Percentiles rank a stretch among this genome's conserved stretches.
phyloP scores from a whole-genome alignment of 2,888 invertebrate genomes.

The Villa cingulata region DNA sequence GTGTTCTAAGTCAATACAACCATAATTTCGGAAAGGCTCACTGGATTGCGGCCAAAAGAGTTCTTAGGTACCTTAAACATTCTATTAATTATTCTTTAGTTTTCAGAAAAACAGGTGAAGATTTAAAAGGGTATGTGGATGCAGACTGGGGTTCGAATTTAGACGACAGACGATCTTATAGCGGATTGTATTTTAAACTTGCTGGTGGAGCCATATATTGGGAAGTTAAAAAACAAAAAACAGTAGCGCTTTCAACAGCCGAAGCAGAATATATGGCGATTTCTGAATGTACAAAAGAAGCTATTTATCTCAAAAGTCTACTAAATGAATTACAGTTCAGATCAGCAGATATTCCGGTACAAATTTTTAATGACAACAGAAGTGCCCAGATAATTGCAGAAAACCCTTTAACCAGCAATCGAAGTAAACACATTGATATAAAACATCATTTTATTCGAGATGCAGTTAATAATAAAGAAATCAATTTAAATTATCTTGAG shows the following conservation, averaged over 20 bases:
- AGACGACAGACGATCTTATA: constrained; percentile 13
- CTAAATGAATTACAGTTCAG: neutral
- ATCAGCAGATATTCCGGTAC: constrained; percentile 1
- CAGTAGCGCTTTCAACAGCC: constrained; percentile 10
- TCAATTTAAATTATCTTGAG: constrained; percentile 11
- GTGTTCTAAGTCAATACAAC: constrained; percentile 14
- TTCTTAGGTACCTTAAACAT: constrained; percentile 12
- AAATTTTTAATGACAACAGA: constrained; percentile 13
- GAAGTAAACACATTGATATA: constrained; percentile 15
- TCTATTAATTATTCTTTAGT: constrained; percentile 10
- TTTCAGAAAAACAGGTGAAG: constrained; percentile 2
- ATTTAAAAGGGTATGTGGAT: constrained; percentile 11
- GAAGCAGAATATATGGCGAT: constrained; percentile 14
- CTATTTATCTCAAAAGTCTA: neutral
- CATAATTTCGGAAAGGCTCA: constrained; percentile 11
- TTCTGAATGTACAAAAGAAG: constrained; percentile 3
- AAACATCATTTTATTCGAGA: constrained; percentile 12
- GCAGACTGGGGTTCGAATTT: constrained; percentile 16
- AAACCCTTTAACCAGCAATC: constrained; percentile 8
- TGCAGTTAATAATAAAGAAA: constrained; percentile 3
- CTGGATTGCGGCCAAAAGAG: constrained; percentile 14
- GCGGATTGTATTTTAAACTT: constrained; percentile 14
- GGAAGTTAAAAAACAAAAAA: constrained; percentile 11
- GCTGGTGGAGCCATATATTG: constrained; percentile 10
- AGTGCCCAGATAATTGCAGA: constrained; percentile 11